Evolutionary conservation across 2,888 invertebrate species (phyloP), one percentile per base, ranked within the genome.

Genomic region (Thymelicus sylvestris): DNA sequence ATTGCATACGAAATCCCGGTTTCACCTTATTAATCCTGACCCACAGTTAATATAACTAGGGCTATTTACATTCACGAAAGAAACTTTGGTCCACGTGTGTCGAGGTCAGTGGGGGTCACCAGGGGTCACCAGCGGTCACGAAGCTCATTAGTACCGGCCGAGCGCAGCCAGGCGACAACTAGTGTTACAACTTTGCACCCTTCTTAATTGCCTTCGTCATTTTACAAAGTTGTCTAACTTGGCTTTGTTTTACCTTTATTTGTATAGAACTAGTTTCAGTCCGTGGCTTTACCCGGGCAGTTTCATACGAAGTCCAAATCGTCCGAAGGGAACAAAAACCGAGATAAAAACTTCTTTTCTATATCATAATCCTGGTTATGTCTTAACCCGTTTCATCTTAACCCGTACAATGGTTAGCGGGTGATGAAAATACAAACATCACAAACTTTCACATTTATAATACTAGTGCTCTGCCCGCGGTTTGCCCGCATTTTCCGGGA

Each of bases 101-200:
- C 47, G 48, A 47, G 63, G 63, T 63, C 63, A 31, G 47, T 24
- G 13, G 31, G 31, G 63, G 63, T 63, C 48, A 47, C 31, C 48
- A 8, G 24, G 44, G 61, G 61, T 62, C 61, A 62, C 44, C 19
- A 10, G 44, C 24, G 61, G 61, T 62, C 61, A 63, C 48, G 63
- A 48, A 48, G 48, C 47, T 63, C 63, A 63, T 63, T 63, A 63
- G 63, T 63, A 63, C 24, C n/a, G 31, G 63, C 44, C 63, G 63
- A 31, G n/a, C 41, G 41, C 7, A 63, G n/a, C 48, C 48, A 41
- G 48, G 31, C 48, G 47, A 1, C 63, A 6, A 63, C 44, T 48
- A 48, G 12, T 24, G 60, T 31, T 31, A 24, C 48, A 48, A 48
- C 48, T 48, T 7, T 48, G 13, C 48, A 13, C 48, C 63, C n/a